A percentile compares a stretch with the other conserved stretches of the same genome.
Evolutionary conservation across 1,140 invertebrate species (phyloP).

Genomic region (Drosophila lowei): DNA sequence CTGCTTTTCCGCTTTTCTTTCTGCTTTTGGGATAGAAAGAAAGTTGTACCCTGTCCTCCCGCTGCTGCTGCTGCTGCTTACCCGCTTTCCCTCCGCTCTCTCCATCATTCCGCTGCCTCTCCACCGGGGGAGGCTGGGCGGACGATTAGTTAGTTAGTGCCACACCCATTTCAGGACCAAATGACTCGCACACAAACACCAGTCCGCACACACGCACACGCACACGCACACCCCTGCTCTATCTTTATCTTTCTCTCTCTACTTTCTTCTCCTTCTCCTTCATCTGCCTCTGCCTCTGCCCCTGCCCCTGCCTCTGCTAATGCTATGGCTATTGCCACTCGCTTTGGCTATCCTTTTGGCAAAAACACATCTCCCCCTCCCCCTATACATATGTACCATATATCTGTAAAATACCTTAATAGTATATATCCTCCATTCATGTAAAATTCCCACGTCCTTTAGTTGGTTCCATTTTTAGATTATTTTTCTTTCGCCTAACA

Average conservation of each 20-base stretch:
- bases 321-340: no score
- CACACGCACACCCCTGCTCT: slow-evolving; percentile 1
- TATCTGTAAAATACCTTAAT: no score
- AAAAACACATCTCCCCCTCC: no score
- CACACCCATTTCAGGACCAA: slow-evolving; percentile 38
- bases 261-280: not conserved
- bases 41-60: not conserved
- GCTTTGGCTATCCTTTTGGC: no score
- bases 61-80: slow-evolving; percentile 1
- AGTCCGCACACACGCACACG: not conserved
- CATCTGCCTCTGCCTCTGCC: not conserved
- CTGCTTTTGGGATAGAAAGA: no score
- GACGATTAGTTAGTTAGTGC: slow-evolving; percentile 20
- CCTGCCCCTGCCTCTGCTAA: not conserved
- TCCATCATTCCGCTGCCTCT: slow-evolving; percentile 7
- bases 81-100: slow-evolving; percentile 1
- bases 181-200: slow-evolving; percentile 27
- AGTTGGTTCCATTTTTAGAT: no score
- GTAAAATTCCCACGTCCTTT: no score
- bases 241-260: not conserved
- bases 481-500: no score
- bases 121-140: slow-evolving; percentile 12
- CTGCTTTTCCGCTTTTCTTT: no score
- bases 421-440: no score
- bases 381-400: no score